These are phyloP conservation scores for Poecilia wingei DNA, from an alignment of 2,797 vertebrate genomes.

Conservation along the genomic window DNA sequence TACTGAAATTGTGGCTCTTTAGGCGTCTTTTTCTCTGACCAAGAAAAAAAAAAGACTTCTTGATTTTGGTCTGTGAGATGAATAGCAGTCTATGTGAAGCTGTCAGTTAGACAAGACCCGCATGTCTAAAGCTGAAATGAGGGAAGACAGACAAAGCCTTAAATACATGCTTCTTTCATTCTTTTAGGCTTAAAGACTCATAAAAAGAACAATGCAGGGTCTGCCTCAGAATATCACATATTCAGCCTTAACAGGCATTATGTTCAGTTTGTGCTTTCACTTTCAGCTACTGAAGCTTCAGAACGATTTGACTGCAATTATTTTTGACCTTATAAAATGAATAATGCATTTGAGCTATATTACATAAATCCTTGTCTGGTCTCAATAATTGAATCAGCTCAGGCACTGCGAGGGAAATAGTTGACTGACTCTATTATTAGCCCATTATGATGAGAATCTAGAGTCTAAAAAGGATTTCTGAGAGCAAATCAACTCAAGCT, in stretches of 20 bases:
- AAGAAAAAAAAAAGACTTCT: slow-evolving; percentile 23
- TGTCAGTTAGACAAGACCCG: slow-evolving; percentile 24
- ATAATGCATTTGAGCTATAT: slow-evolving; percentile 24
- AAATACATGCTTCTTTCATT: slow-evolving; percentile 2
- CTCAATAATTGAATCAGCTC: background rate
- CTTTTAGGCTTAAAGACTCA: background rate
- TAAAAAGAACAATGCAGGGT: background rate
- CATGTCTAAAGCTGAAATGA: background rate
- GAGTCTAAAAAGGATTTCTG: background rate
- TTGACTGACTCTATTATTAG: background rate
- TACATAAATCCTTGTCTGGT: background rate
- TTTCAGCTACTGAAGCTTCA: slow-evolving; percentile 2
- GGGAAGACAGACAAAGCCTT: slow-evolving; percentile 17
- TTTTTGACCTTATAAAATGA: slow-evolving; percentile 10
- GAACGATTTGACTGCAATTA: slow-evolving; percentile 9
- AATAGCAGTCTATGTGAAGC: slow-evolving; percentile 24
- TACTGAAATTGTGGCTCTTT: slow-evolving; percentile 29
- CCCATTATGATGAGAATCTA: background rate
- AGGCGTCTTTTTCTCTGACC: slow-evolving; percentile 13
- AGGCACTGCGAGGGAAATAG: background rate
- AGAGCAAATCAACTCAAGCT: background rate
- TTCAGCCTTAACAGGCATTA: background rate
- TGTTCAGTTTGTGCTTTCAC: slow-evolving; percentile 15
- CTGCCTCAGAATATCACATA: background rate
- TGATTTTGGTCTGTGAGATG: slow-evolving; percentile 37